A percentile compares a stretch with the other conserved stretches of the same genome.
phyloP scores from a whole-genome alignment of 2,888 invertebrate genomes.

The Agrochola lychnidis region DNA sequence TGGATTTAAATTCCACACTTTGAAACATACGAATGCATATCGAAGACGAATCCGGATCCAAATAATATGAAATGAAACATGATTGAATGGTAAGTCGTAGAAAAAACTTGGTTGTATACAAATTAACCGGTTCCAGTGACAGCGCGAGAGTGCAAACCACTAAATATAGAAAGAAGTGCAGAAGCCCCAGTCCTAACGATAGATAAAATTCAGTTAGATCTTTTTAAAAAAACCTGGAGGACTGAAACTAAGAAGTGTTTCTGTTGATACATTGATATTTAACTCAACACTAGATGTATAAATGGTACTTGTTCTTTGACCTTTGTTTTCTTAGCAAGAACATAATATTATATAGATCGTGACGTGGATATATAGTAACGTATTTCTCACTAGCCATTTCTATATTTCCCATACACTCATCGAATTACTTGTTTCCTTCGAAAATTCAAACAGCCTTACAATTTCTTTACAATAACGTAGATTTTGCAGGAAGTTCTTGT shows the following conservation, averaged over 20 bases:
- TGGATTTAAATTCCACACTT: background rate
- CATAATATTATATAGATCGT: background rate
- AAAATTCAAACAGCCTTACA: background rate
- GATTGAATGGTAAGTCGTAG: constrained; percentile 40
- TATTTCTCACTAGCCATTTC: background rate
- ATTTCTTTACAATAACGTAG: background rate
- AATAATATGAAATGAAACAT: constrained; percentile 52
- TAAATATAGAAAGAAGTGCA: background rate
- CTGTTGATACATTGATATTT: background rate
- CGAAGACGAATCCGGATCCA: constrained; percentile 36
- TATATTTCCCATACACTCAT: background rate
- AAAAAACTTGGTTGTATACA: constrained; percentile 59
- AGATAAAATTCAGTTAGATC: background rate
- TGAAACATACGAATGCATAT: background rate
- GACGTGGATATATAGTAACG: background rate
- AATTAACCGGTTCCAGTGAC: constrained; percentile 69
- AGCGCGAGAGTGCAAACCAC: constrained; percentile 51
- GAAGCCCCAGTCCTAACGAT: constrained; percentile 27
- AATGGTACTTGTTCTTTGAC: background rate
- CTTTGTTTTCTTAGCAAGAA: background rate
- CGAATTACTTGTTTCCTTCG: background rate
- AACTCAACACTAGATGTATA: background rate
- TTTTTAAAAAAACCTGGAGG: no score
- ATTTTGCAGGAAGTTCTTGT: background rate
- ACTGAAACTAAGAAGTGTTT: background rate